Evolutionary conservation across 2,113 vertebrate genomes (phyloP), one percentile per base, ranked within the genome.

Genomic region (Pelobates fuscus): DNA sequence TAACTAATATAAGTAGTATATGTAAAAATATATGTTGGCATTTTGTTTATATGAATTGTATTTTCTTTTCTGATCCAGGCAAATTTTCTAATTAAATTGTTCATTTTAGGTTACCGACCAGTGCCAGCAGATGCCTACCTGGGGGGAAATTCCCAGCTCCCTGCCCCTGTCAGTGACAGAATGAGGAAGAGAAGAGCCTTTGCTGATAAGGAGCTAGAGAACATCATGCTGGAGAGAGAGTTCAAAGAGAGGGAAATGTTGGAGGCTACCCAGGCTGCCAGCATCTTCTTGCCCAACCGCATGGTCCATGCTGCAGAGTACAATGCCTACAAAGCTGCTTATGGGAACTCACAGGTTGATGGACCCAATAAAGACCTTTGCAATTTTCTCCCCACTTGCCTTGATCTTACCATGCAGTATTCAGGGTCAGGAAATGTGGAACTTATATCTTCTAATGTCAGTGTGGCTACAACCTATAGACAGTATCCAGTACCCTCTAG

Each of bases 181-280:
- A 99, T 99, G 97, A 94, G 97, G 84, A 99, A 99, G 83, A 92
- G 97, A 57, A 85, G 97, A 46, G 97, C 97, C 61, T 99, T 99
- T 82, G 97, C 97, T 24, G 97, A 99, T 88, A 99, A 99, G 81
- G 97, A 99, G 85, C 78, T 99, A 89, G 97, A 99, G 86, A 95
- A 88, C 85, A 97, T 98, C 83, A 99, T 99, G 97, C 86, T 99
- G 84, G 97, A 99, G 85, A 91, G 96, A 69, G 97, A 99, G 77
- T 99, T 94, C 85, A 99, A 98, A 70, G 96, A 98, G 67, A 93
- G 95, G 8, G 96, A 98, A 87, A 92, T 98, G 84, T 80, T 98
- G 83, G 96, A 98, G 87, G 93, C 89, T 61, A 91, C 90, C 49
- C 94, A 95, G 89, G 84, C 92, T 14, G 78, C 94, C 11, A 88